Evolutionary conservation across 2,113 vertebrate genomes (phyloP).

Genomic region (Cyphomyrus discorhynchus): DNA sequence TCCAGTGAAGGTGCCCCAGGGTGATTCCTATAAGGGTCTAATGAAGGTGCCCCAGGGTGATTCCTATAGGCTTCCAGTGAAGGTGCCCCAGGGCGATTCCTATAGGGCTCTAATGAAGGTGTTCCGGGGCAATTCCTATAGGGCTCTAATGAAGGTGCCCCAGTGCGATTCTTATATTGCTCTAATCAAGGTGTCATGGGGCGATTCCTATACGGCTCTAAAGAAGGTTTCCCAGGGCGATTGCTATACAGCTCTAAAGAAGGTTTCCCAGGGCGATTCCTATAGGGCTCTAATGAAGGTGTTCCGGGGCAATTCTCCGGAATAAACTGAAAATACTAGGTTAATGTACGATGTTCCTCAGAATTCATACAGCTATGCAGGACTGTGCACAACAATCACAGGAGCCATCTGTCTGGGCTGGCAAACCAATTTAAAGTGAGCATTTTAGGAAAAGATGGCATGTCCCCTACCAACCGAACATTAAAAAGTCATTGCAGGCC

Average conservation of each 20-base stretch:
- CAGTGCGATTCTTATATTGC: neutral
- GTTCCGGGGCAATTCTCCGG: neutral
- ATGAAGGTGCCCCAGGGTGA: no score
- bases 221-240: neutral
- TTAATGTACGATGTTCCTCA: neutral
- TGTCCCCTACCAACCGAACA: neutral
- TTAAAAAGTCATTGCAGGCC: neutral
- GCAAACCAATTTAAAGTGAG: neutral
- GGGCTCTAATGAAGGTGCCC: neutral
- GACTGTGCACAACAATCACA: neutral
- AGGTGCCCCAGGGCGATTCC: neutral
- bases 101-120: neutral
- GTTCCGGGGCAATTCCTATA: neutral
- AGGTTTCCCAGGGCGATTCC: no score
- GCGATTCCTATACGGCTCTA: neutral
- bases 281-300: neutral
- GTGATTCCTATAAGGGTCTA: no score
- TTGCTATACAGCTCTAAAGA: neutral
- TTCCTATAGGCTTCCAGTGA: neutral
- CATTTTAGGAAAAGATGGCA: neutral
- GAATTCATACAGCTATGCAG: neutral
- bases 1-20: no score
- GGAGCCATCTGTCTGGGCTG: neutral
- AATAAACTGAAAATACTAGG: neutral
- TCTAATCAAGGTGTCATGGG: neutral